phyloP scores from a whole-genome alignment of 2,888 invertebrate genomes.

The Melinaea marsaeus region DNA sequence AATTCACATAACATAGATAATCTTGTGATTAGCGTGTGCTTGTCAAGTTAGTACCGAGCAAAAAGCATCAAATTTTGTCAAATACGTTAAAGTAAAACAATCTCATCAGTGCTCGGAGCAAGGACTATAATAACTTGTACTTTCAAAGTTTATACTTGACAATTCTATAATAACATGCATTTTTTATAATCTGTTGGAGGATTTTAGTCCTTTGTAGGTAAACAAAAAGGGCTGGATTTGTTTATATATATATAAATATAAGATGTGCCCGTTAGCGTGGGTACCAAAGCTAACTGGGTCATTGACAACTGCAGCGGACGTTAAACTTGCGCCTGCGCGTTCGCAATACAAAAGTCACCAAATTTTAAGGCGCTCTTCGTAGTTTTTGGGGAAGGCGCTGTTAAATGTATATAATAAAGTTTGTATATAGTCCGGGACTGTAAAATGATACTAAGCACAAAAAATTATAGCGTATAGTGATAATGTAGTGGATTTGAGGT shows the following conservation, averaged over 20 bases:
- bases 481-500: too few relatives aligned
- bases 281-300: constrained; percentile 19
- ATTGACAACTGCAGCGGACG: constrained; percentile 25
- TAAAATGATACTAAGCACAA: too few relatives aligned
- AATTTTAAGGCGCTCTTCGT: constrained; percentile 1
- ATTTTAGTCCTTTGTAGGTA: constrained; percentile 9
- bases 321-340: constrained; percentile 25
- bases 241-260: constrained; percentile 9
- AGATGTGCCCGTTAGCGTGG: constrained; percentile 1
- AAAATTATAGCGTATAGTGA: too few relatives aligned
- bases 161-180: constrained; percentile 4
- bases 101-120: not conserved
- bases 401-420: too few relatives aligned
- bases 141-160: constrained; percentile 9
- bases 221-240: constrained; percentile 14
- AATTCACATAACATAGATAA: constrained; percentile 1
- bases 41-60: not conserved
- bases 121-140: constrained; percentile 13
- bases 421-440: too few relatives aligned
- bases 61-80: constrained; percentile 7
- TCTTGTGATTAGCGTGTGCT: constrained; percentile 8
- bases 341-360: constrained; percentile 12
- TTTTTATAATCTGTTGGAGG: constrained; percentile 6
- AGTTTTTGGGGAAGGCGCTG: too few relatives aligned
- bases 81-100: constrained; percentile 8